A percentile compares a stretch with the other conserved stretches of the same genome.
Evolutionary conservation across 2,113 vertebrate genomes (phyloP).

Genomic region (Rhabdornis inornatus): DNA sequence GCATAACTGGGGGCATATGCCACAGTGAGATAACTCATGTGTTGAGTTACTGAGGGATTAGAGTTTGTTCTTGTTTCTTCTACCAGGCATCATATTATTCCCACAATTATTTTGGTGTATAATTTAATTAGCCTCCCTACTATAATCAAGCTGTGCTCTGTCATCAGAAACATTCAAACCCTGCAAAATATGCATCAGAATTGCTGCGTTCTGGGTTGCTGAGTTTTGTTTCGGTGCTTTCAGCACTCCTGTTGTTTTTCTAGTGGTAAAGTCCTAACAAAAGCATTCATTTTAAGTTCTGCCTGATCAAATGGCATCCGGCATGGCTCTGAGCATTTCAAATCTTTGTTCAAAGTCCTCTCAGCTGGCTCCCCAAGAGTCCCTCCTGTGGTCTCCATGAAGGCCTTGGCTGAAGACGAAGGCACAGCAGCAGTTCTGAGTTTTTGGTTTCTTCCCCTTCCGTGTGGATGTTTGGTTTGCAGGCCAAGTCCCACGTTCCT

Average conservation of each 20-base stretch:
- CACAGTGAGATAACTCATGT: not conserved
- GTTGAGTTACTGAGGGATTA: not conserved
- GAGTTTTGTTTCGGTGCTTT: not conserved
- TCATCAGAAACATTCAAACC: not conserved
- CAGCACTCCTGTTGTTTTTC: not conserved
- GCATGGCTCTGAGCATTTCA: not conserved
- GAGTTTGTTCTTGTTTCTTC: not conserved
- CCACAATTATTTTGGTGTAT: slow-evolving; percentile 9
- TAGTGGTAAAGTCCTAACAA: not conserved
- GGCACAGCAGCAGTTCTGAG: not conserved
- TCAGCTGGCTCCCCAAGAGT: not conserved
- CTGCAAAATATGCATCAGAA: not conserved
- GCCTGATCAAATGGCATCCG: not conserved
- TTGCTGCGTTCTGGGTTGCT: not conserved
- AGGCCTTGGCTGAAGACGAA: not conserved
- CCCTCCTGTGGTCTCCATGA: not conserved
- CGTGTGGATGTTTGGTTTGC: accelerated
- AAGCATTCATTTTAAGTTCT: not conserved
- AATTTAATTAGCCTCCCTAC: slow-evolving; percentile 33
- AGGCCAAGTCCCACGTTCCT: not conserved
- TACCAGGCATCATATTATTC: not conserved
- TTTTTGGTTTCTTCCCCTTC: not conserved
- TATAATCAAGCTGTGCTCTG: slow-evolving; percentile 16
- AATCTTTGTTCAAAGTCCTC: not conserved
- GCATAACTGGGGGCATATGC: not conserved